Percentiles rank a stretch among this genome's conserved stretches.
phyloP scores from a whole-genome alignment of 2,797 vertebrate genomes.

The Enteromius viviparus region DNA sequence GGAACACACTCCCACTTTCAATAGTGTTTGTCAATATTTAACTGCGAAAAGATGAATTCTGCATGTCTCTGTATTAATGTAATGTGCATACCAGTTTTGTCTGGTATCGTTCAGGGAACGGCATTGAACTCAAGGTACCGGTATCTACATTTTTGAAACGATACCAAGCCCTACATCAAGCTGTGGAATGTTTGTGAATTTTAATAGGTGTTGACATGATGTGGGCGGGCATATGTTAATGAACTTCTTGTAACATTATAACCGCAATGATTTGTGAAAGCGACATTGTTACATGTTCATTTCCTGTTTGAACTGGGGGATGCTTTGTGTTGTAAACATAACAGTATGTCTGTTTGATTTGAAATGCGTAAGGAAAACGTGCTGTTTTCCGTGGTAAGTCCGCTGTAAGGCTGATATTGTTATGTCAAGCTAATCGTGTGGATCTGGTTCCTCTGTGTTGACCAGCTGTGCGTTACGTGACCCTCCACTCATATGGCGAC shows the following conservation, averaged over 20 bases:
- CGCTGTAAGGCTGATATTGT: conserved; percentile 3
- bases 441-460: conserved; percentile 12
- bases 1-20: no score
- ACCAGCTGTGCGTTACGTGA: conserved; percentile 18
- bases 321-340: not conserved
- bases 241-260: not conserved
- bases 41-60: no score
- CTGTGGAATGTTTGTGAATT: not conserved
- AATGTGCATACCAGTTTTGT: no score
- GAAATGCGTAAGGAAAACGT: not conserved
- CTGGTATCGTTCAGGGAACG: no score
- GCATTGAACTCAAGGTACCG: no score
- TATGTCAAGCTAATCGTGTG: not conserved
- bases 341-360: not conserved
- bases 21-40: no score
- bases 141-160: no score
- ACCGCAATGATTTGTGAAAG: not conserved
- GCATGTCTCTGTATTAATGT: no score
- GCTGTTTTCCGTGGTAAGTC: conserved; percentile 6
- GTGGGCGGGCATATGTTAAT: not conserved
- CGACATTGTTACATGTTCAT: not conserved
- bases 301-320: not conserved
- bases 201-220: not conserved
- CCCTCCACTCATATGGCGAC: conserved; percentile 10
- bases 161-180: not conserved